Evolutionary conservation across 2,888 invertebrate species (phyloP).

Genomic region (Eurois occulta): DNA sequence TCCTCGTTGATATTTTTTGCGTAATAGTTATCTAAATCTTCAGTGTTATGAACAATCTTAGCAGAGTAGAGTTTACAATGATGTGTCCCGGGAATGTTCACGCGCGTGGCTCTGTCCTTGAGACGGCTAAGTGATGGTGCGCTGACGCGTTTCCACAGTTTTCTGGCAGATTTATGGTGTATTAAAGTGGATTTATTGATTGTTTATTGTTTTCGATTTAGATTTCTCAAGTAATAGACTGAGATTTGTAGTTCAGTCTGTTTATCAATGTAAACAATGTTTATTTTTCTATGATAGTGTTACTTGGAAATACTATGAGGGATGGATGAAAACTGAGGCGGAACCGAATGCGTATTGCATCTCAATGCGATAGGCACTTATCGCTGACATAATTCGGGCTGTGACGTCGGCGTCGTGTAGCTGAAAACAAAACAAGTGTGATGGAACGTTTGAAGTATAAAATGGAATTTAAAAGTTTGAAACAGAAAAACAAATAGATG

Average conservation of each 20-base stretch:
- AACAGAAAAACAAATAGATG: slow-evolving; percentile 61
- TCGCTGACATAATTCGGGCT: slow-evolving; percentile 41
- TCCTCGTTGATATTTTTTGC: slow-evolving; percentile 30
- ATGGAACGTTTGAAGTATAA: slow-evolving; percentile 42
- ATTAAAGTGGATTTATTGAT: slow-evolving; percentile 78
- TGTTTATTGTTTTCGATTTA: slow-evolving; percentile 78
- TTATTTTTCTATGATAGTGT: slow-evolving; percentile 53
- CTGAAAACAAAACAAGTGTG: slow-evolving; percentile 40
- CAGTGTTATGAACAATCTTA: slow-evolving; percentile 16
- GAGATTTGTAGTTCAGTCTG: slow-evolving; percentile 63
- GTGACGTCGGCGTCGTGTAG: slow-evolving; percentile 42
- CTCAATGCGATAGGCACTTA: slow-evolving; percentile 39
- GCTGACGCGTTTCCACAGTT: slow-evolving; percentile 70
- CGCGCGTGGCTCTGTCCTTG: slow-evolving; percentile 65
- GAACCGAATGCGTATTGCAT: slow-evolving; percentile 34
- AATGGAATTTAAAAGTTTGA: slow-evolving; percentile 49
- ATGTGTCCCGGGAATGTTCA: slow-evolving; percentile 49
- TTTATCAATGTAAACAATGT: slow-evolving; percentile 61
- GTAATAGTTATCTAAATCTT: slow-evolving; percentile 22
- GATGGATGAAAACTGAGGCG: slow-evolving; percentile 21
- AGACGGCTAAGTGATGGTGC: slow-evolving; percentile 60
- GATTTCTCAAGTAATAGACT: slow-evolving; percentile 69
- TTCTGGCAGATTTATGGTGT: slow-evolving; percentile 76
- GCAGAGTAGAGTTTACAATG: slow-evolving; percentile 37
- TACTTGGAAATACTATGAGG: slow-evolving; percentile 21